A percentile compares a stretch with the other conserved stretches of the same genome.
These are phyloP conservation scores for Tachysurus vachellii DNA, from an alignment of 2,113 vertebrate species.

Conservation along the genomic window DNA sequence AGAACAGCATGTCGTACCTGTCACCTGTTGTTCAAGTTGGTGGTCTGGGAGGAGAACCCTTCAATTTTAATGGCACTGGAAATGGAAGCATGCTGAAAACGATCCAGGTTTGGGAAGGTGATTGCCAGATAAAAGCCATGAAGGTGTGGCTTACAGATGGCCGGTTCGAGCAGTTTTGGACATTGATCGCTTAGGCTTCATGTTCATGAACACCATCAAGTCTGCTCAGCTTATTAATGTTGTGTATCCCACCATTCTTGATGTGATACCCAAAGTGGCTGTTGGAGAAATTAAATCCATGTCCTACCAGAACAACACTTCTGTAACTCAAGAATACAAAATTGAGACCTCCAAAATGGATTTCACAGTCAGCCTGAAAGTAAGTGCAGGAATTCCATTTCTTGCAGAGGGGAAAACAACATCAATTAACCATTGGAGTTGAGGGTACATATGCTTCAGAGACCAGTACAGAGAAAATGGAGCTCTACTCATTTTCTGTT, in stretches of 20 bases:
- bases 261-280: neutral
- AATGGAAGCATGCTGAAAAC: conserved; percentile 45
- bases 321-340: neutral
- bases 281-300: neutral
- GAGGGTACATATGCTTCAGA: neutral
- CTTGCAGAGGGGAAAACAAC: neutral
- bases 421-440: neutral
- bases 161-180: conserved; percentile 13
- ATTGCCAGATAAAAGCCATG: conserved; percentile 34
- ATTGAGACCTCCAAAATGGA: conserved; percentile 9
- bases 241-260: neutral
- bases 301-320: conserved; percentile 23
- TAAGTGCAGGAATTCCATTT: conserved; percentile 43
- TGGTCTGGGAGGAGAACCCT: neutral
- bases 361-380: neutral
- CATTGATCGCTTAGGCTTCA: too few species aligned
- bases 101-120: conserved; percentile 42
- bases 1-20: neutral
- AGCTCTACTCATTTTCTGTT: neutral
- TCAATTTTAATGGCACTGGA: conserved; percentile 28
- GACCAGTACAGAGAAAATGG: neutral
- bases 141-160: conserved; percentile 46
- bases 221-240: conserved; percentile 31
- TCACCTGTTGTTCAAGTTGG: neutral
- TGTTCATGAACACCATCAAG: conserved; percentile 8